These are phyloP conservation scores for Anisognathus igniventris DNA, from an alignment of 2,797 vertebrate species.

Conservation along the genomic window DNA sequence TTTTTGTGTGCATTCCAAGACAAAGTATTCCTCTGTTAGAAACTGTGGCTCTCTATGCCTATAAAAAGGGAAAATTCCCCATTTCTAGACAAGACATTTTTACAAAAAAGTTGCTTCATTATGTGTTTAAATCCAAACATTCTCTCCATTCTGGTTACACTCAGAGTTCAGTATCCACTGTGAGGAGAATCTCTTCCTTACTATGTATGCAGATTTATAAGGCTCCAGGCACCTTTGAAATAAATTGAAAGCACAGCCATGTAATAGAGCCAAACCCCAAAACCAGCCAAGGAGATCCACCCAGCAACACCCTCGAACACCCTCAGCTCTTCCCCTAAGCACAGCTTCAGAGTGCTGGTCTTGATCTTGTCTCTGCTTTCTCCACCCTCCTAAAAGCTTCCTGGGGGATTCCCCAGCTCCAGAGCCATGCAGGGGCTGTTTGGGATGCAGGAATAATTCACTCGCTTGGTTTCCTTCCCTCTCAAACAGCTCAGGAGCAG, in stretches of 20 bases:
- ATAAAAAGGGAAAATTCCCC: neutral
- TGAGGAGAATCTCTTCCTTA: conserved; percentile 24
- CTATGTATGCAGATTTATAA: conserved; percentile 61
- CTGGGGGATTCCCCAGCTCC: conserved; percentile 41
- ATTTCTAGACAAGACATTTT: neutral
- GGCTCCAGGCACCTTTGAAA: conserved; percentile 65
- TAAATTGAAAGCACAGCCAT: conserved; percentile 55
- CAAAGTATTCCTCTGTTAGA: neutral
- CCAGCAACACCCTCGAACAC: conserved; percentile 59
- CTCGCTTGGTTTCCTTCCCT: neutral
- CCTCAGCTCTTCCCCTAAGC: conserved; percentile 41
- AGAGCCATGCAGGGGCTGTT: neutral
- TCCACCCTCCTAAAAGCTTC: conserved; percentile 37
- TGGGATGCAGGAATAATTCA: neutral
- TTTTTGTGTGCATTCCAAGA: neutral
- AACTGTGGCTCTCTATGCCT: neutral
- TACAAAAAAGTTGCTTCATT: neutral
- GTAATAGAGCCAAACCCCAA: conserved; percentile 51
- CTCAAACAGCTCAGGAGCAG: neutral
- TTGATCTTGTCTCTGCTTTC: conserved; percentile 31
- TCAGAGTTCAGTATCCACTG: neutral
- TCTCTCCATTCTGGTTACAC: neutral
- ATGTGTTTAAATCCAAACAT: neutral
- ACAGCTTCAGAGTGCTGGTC: conserved; percentile 16
- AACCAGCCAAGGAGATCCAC: conserved; percentile 55